Evolutionary conservation across 2,113 vertebrate species (phyloP).

Genomic region (Aythya baeri): DNA sequence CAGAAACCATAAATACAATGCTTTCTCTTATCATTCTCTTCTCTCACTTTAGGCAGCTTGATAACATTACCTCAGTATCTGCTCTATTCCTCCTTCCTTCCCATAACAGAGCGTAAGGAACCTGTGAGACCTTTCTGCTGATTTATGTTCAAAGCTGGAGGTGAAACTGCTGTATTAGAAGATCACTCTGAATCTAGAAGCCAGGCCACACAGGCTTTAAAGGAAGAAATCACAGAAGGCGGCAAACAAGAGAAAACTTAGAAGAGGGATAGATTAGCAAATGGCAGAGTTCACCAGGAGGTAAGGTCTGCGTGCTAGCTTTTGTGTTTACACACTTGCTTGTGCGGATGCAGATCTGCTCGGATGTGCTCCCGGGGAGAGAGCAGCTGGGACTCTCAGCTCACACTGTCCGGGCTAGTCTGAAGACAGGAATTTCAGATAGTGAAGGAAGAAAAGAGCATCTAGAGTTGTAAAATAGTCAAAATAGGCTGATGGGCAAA

Average conservation of each 20-base stretch:
- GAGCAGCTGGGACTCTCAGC: not conserved
- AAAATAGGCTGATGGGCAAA: not conserved
- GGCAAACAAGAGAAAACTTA: not conserved
- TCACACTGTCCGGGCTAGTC: not conserved
- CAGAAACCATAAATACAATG: constrained; percentile 51
- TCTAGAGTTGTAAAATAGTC: not conserved
- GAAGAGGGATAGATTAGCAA: not conserved
- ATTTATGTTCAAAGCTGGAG: constrained; percentile 15
- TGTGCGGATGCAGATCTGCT: not conserved
- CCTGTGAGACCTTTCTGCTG: not conserved
- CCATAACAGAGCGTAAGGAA: not conserved
- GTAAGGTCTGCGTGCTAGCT: not conserved
- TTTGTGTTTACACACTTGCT: not conserved
- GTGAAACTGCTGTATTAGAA: constrained; percentile 12
- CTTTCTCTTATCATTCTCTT: constrained; percentile 39
- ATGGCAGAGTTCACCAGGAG: not conserved
- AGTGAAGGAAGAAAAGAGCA: not conserved
- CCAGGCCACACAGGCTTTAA: constrained; percentile 26
- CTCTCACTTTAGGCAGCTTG: constrained; percentile 8
- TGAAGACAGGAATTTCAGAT: not conserved
- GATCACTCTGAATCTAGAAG: not conserved
- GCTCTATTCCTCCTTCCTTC: not conserved
- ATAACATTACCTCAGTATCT: not conserved
- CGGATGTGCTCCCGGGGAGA: not conserved
- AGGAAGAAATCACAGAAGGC: constrained; percentile 16